phyloP scores from a whole-genome alignment of 2,113 vertebrate genomes.

The Ptilorrhoa leucosticta region DNA sequence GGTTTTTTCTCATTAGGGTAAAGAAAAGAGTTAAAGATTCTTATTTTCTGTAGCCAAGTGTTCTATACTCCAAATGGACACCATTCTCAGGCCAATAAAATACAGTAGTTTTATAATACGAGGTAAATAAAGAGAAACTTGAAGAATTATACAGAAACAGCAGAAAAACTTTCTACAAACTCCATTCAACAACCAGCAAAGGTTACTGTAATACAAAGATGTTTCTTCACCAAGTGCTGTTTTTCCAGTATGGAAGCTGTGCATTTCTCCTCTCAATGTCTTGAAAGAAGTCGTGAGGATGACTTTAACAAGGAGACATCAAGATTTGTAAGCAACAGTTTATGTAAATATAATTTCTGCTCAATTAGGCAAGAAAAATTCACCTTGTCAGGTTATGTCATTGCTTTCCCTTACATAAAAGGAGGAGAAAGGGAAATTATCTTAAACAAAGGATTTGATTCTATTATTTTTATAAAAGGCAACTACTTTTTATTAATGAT shows the following conservation, averaged over 20 bases:
- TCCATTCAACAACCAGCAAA: neutral
- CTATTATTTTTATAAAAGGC: neutral
- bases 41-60: neutral
- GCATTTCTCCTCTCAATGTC: neutral
- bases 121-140: neutral
- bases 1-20: neutral
- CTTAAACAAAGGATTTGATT: neutral
- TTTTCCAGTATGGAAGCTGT: neutral
- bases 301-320: neutral
- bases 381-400: neutral
- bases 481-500: neutral
- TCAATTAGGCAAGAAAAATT: neutral
- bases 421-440: neutral
- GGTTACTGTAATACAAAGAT: neutral
- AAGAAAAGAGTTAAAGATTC: neutral
- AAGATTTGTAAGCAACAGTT: neutral
- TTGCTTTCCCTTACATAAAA: neutral
- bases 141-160: neutral
- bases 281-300: neutral
- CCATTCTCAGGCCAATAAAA: neutral
- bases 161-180: neutral
- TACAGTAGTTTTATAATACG: fast-evolving
- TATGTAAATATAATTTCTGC: neutral
- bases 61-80: neutral
- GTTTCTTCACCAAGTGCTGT: neutral